phyloP scores from a whole-genome alignment of 2,797 vertebrate genomes.

The Gymnodraco acuticeps region DNA sequence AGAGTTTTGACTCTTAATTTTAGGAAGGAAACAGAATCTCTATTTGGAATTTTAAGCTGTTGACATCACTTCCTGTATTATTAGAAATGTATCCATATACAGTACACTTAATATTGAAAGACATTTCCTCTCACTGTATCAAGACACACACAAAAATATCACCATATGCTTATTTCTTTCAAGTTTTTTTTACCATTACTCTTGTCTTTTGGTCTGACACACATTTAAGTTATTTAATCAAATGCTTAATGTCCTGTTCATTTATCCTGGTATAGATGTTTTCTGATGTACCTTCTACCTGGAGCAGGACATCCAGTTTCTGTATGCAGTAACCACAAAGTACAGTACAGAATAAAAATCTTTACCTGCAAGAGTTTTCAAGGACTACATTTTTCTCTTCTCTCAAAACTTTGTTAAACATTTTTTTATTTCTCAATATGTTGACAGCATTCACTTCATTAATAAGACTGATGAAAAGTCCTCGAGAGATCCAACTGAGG shows the following conservation, averaged over 20 bases:
- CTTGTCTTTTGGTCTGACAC: neutral
- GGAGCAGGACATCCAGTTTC: neutral
- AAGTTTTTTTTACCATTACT: neutral
- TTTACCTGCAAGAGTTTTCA: neutral
- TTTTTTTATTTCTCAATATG: neutral
- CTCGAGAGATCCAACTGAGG: neutral
- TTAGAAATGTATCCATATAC: slow-evolving; percentile 13
- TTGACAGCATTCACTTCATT: neutral
- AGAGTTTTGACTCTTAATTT: slow-evolving; percentile 8
- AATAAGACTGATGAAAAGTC: neutral
- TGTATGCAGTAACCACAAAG: neutral
- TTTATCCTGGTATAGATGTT: neutral
- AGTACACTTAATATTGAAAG: neutral
- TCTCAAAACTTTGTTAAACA: neutral
- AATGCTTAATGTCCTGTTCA: neutral
- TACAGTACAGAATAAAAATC: neutral
- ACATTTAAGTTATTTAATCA: neutral
- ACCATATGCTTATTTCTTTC: neutral
- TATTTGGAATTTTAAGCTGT: neutral
- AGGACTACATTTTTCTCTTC: neutral
- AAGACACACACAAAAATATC: neutral
- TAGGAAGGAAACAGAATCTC: slow-evolving; percentile 32
- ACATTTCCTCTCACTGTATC: neutral
- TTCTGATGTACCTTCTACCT: neutral
- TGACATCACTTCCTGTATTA: slow-evolving; percentile 27